Evolutionary conservation across 2,888 invertebrate species (phyloP).

Genomic region (Chymomyza fuscimana): DNA sequence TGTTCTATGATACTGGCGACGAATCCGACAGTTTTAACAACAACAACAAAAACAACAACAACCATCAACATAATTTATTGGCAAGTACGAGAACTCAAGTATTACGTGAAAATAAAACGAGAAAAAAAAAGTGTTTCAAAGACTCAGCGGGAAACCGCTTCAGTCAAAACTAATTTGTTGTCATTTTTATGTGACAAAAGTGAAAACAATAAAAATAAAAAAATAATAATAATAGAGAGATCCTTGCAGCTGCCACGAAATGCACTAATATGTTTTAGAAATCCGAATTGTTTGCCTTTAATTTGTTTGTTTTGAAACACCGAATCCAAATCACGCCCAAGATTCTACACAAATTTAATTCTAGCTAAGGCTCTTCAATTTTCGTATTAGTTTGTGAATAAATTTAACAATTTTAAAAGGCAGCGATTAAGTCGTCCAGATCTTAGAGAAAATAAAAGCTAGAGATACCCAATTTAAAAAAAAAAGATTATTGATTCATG

Average conservation of each 20-base stretch:
- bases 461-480: no score
- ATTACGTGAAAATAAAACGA: background rate
- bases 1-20: conserved; percentile 47
- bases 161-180: conserved; percentile 73
- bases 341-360: background rate
- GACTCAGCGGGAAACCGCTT: conserved; percentile 71
- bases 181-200: conserved; percentile 73
- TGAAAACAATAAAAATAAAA: conserved; percentile 62
- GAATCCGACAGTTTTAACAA: conserved; percentile 6
- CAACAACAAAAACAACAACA: conserved; percentile 8
- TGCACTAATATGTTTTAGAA: background rate
- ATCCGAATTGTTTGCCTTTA: background rate
- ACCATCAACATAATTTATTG: conserved; percentile 67
- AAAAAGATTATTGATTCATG: no score
- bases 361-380: background rate
- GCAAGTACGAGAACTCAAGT: conserved; percentile 56
- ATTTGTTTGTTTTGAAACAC: background rate
- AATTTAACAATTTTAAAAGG: no score
- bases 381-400: no score
- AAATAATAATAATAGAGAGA: conserved; percentile 13
- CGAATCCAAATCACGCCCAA: background rate
- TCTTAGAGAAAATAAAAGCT: no score
- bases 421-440: no score
- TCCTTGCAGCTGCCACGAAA: conserved; percentile 56
- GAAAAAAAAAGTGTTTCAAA: conserved; percentile 55